Conservation (phyloP, 2,797 vertebrate genomes). For the Neoniphon sammara region DNA sequence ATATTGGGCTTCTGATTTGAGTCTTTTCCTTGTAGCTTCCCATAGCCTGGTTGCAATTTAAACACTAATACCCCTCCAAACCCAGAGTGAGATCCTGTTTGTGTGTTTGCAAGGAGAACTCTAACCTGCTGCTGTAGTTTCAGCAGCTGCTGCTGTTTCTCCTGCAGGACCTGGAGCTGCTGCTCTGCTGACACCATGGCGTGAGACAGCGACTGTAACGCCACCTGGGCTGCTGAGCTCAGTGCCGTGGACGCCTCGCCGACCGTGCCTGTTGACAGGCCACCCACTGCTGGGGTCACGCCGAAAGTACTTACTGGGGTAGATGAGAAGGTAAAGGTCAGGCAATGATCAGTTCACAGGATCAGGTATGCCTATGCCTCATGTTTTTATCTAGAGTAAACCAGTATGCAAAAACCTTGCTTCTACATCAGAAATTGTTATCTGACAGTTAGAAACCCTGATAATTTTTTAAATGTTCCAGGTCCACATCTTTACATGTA, state of each 20-base stretch:
- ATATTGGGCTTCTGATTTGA: too few relatives aligned
- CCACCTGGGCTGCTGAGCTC: slow-evolving; percentile 98
- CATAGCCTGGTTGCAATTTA: too few relatives aligned
- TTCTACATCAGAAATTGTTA: too few relatives aligned
- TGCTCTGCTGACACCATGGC: slow-evolving; percentile 99
- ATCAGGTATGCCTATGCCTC: too few relatives aligned
- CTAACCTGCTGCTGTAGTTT: slow-evolving; percentile 99
- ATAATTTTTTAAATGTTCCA: too few relatives aligned
- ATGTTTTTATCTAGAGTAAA: too few relatives aligned
- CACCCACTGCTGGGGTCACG: slow-evolving; percentile 93
- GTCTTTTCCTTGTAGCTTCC: too few relatives aligned
- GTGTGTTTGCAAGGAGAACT: neutral
- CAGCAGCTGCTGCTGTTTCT: slow-evolving; percentile 99
- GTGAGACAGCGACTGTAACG: slow-evolving; percentile 99
- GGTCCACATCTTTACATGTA: too few relatives aligned
- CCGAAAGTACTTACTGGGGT: slow-evolving; percentile 97
- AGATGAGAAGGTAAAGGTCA: slow-evolving; percentile 1
- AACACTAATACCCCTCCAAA: too few relatives aligned
- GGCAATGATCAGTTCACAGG: neutral
- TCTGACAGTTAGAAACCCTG: too few relatives aligned
- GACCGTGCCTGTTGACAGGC: slow-evolving; percentile 93
- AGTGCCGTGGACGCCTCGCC: slow-evolving; percentile 97
- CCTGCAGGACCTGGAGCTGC: slow-evolving; percentile 99
- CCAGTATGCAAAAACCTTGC: too few relatives aligned
- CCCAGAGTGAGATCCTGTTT: neutral